These are phyloP conservation scores for Chaetodon trifascialis DNA, from an alignment of 2,113 vertebrate species.

Conservation along the genomic window DNA sequence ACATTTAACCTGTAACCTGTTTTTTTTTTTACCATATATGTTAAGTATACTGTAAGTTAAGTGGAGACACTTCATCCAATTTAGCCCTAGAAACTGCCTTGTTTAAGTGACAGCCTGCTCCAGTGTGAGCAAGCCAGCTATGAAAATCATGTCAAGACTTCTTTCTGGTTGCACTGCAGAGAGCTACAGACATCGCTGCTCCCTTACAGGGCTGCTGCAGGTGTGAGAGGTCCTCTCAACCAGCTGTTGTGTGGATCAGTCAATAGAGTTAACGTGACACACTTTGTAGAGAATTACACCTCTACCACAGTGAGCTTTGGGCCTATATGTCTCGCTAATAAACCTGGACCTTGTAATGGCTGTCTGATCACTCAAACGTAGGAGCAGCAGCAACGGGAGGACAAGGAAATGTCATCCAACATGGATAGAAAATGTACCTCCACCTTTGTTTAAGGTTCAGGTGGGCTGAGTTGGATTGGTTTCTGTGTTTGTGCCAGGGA, in stretches of 20 bases:
- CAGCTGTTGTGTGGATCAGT: slow-evolving; percentile 96
- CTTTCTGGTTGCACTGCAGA: slow-evolving; percentile 87
- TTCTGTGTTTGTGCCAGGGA: slow-evolving; percentile 82
- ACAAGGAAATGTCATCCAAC: slow-evolving; percentile 91
- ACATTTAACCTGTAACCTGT: background rate
- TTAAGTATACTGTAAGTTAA: slow-evolving; percentile 47
- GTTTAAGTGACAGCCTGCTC: slow-evolving; percentile 93
- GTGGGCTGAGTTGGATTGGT: slow-evolving; percentile 82
- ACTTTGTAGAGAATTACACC: slow-evolving; percentile 93
- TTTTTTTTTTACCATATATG: slow-evolving; percentile 14
- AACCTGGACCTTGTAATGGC: slow-evolving; percentile 91
- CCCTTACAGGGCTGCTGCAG: slow-evolving; percentile 89
- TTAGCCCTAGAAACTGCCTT: slow-evolving; percentile 93
- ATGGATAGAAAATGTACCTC: slow-evolving; percentile 87
- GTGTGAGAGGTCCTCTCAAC: slow-evolving; percentile 89
- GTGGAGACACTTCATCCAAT: slow-evolving; percentile 85
- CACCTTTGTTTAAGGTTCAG: slow-evolving; percentile 94
- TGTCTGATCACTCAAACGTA: slow-evolving; percentile 95
- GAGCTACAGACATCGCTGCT: slow-evolving; percentile 88
- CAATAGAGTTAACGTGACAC: slow-evolving; percentile 93
- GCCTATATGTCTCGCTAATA: slow-evolving; percentile 95
- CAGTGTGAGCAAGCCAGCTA: slow-evolving; percentile 71
- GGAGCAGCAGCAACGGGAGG: slow-evolving; percentile 85
- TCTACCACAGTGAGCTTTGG: slow-evolving; percentile 88
- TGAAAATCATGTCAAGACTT: slow-evolving; percentile 90